Percentiles rank a stretch among this genome's conserved stretches.
These are phyloP conservation scores for Macropus fuliginosus DNA, from an alignment of 2,797 vertebrate species.

Conservation along the genomic window DNA sequence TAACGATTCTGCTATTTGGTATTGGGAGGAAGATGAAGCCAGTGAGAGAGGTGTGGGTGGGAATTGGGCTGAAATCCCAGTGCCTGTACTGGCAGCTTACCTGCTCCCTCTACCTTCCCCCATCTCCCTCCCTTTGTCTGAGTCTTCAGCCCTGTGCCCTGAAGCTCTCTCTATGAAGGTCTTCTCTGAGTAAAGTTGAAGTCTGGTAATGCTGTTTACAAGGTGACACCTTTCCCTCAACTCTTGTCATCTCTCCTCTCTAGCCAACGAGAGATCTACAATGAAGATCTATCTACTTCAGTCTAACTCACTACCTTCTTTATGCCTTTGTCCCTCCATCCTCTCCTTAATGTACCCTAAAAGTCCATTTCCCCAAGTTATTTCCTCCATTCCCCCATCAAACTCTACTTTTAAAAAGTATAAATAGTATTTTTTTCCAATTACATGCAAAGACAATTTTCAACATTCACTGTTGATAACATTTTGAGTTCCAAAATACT, in stretches of 20 bases:
- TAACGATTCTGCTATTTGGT: not conserved
- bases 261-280: not conserved
- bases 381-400: not conserved
- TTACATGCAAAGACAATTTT: not conserved
- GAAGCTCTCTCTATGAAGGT: not conserved
- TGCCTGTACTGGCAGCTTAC: not conserved
- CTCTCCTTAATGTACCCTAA: not conserved
- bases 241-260: not conserved
- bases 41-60: constrained; percentile 43
- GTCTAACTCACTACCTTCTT: not conserved
- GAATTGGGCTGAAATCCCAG: not conserved
- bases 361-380: not conserved
- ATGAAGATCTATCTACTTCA: not conserved
- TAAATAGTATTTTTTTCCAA: not conserved
- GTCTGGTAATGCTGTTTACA: not conserved
- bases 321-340: not conserved
- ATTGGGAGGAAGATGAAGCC: not conserved
- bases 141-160: not conserved
- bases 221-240: not conserved
- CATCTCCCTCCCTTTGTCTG: not conserved
- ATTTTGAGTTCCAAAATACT: not conserved
- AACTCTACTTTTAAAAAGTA: not conserved
- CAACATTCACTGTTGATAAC: not conserved
- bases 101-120: not conserved
- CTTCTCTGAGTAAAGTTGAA: not conserved